These are phyloP conservation scores for Acrocephalus arundinaceus DNA, from an alignment of 2,113 vertebrate species.

Conservation along the genomic window DNA sequence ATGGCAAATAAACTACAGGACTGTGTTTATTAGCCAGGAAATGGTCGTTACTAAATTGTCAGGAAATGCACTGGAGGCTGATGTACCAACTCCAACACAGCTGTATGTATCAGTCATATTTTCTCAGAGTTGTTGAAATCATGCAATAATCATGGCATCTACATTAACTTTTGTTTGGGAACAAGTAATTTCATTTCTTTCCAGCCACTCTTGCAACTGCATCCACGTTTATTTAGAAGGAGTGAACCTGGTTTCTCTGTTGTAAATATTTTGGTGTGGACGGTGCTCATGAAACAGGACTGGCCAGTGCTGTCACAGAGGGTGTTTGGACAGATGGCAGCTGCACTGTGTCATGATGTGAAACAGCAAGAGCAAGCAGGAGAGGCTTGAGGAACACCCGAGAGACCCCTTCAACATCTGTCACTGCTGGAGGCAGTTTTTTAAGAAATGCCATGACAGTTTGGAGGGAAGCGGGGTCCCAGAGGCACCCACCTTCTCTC, in stretches of 20 bases:
- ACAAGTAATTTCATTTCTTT: not conserved
- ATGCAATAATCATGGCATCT: not conserved
- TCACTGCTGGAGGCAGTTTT: not conserved
- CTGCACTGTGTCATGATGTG: not conserved
- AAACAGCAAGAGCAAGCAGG: not conserved
- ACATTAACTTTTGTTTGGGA: not conserved
- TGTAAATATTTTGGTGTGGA: not conserved
- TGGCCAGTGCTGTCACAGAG: fast-evolving
- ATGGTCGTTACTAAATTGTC: slow-evolving; percentile 13
- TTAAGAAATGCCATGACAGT: not conserved
- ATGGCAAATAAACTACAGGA: not conserved
- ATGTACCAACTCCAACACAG: not conserved
- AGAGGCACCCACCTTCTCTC: not conserved
- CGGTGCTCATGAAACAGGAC: not conserved
- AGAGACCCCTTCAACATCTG: not conserved
- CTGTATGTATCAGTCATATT: not conserved
- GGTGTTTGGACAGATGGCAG: not conserved
- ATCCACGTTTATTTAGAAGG: not conserved
- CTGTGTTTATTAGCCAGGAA: slow-evolving; percentile 52
- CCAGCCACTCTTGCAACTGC: not conserved
- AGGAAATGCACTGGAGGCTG: not conserved
- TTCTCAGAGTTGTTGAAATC: not conserved
- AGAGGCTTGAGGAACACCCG: fast-evolving
- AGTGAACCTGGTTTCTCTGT: not conserved
- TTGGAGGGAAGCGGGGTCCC: not conserved